Evolutionary conservation across 1,140 invertebrate genomes (phyloP).

Genomic region (Drosophila bocki): DNA sequence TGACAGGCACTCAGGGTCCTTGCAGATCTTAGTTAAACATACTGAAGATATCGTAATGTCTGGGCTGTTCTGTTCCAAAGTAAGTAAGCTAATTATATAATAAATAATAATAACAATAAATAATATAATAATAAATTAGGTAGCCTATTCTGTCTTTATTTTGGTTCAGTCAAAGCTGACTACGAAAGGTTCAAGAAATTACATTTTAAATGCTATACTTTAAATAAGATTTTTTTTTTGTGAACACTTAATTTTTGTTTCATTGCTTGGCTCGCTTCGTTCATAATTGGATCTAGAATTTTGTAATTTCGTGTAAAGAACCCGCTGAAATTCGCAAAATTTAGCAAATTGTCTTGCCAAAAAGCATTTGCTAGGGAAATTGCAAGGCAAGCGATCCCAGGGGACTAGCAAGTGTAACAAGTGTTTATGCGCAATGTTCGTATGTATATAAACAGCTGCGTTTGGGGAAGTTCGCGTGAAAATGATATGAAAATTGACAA

Average conservation of each 20-base stretch:
- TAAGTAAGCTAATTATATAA: too few relatives aligned
- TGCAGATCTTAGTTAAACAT: too few relatives aligned
- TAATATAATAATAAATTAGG: too few relatives aligned
- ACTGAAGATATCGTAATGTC: too few relatives aligned
- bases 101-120: too few relatives aligned
- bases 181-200: not conserved
- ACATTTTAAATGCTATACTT: not conserved
- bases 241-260: not conserved
- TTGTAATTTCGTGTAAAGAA: slow-evolving; percentile 7
- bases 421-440: slow-evolving; percentile 53
- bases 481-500: slow-evolving; percentile 70
- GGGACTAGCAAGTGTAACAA: slow-evolving; percentile 69
- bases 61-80: too few relatives aligned
- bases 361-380: slow-evolving; percentile 48
- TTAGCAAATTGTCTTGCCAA: slow-evolving; percentile 19
- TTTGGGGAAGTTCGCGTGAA: slow-evolving; percentile 45
- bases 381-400: slow-evolving; percentile 59
- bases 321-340: slow-evolving; percentile 7
- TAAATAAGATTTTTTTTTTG: not conserved
- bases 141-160: not conserved
- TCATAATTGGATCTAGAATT: slow-evolving; percentile 19
- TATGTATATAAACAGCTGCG: slow-evolving; percentile 4
- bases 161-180: not conserved
- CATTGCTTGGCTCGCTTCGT: not conserved
- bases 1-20: too few relatives aligned